Evolutionary conservation across 2,888 invertebrate genomes (phyloP).

Genomic region (Isoperla grammatica): DNA sequence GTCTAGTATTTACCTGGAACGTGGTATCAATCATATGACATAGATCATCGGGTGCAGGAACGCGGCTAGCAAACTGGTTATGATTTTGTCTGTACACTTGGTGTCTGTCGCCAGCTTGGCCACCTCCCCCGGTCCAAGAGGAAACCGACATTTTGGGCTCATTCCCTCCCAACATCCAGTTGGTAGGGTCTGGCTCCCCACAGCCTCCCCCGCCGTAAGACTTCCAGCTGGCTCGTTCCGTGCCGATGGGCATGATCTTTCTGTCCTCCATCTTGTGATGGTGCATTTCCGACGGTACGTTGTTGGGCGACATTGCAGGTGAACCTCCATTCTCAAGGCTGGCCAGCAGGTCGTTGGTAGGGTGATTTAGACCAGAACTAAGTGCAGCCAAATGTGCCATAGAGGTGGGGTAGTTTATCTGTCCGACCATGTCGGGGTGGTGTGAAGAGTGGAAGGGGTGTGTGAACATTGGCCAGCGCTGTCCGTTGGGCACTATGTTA

Average conservation of each 20-base stretch:
- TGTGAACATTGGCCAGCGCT: constrained; percentile 29
- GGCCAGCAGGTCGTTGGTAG: constrained; percentile 43
- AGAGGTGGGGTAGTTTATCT: constrained; percentile 18
- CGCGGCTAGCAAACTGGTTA: constrained; percentile 21
- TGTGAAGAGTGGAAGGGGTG: constrained; percentile 23
- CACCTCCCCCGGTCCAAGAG: constrained; percentile 39
- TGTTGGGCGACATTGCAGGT: constrained; percentile 43
- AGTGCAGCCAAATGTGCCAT: constrained; percentile 25
- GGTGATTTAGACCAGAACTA: constrained; percentile 22
- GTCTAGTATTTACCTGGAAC: constrained; percentile 43
- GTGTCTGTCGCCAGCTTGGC: constrained; percentile 38
- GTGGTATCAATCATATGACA: constrained; percentile 47
- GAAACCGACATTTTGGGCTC: constrained; percentile 41
- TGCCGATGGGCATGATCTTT: constrained; percentile 48
- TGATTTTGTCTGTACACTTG: constrained; percentile 27
- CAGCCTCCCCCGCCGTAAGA: constrained; percentile 38
- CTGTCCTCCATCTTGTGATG: constrained; percentile 29
- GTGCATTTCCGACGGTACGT: constrained; percentile 16
- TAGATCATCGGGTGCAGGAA: constrained; percentile 41
- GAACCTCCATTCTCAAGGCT: constrained; percentile 39
- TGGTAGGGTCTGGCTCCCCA: constrained; percentile 41
- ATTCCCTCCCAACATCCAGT: constrained; percentile 43
- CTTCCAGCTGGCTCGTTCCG: constrained; percentile 58
- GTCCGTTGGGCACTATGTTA: constrained; percentile 22
- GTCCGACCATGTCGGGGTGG: constrained; percentile 25